Base-by-base conservation (phyloP, 1,140 invertebrate genomes). In the Lucilia cuprina region DNA sequence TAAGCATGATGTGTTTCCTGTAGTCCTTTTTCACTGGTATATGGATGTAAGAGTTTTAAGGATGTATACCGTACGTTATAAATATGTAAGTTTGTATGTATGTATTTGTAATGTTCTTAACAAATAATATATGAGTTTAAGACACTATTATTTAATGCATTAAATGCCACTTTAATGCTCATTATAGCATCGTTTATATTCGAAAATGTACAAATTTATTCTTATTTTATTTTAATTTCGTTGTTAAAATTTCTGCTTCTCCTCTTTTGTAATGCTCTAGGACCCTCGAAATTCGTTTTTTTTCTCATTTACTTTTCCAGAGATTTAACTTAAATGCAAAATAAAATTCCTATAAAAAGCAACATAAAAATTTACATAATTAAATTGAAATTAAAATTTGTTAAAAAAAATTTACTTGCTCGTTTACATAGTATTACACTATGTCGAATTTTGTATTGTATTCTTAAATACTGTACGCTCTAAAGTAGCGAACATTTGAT, bases 71-170 rank as follows among this genome's bases (percentile, higher is more conserved):
- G n/a, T 17, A n/a, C 14, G 55, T 60, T 60, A 17, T 60, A 7
- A 12, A 14, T 50, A 50, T 50, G 49, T 9, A 50, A 9, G 49
- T 50, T 2, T 50, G 49, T 50, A 50, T 50, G 49, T 50, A 50
- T 50, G 49, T 50, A 55, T 55, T 12, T 41, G 41, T 41, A 41
- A 41, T 41, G 41, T 41, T 41, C 41, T 41, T 41, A 41, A 41
- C 41, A 5, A 41, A 41, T 41, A 41, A 41, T 60, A 60, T 17
- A 60, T 60, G 55, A n/a, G 13, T n/a, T n/a, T 60, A 60, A 60
- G 55, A 60, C 55, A 60, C 55, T 60, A 60, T 60, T 60, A 60
- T 60, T 60, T n/a, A 60, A 60, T 60, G 55, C 55, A 60, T 60
- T 60, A 60, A 60, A 60, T 60, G 55, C 14, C 55, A 60, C 14